Conservation (phyloP, 2,113 vertebrate species). For the Sinocyclocheilus rhinocerous region DNA sequence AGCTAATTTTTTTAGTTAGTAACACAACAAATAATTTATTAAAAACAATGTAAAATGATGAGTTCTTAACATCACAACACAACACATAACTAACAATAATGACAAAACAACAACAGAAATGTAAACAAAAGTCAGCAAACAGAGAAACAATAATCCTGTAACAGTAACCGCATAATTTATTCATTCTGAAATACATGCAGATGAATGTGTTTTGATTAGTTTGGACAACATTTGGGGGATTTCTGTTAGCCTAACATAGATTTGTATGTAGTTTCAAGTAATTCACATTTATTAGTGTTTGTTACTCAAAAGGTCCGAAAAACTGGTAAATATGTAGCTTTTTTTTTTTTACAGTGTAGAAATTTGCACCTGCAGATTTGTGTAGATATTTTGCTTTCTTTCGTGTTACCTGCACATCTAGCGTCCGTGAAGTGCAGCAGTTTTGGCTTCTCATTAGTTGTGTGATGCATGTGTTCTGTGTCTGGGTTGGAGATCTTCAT, state of each 20-base stretch:
- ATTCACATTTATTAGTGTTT: neutral
- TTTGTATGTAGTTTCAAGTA: too few species aligned
- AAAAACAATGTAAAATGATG: neutral
- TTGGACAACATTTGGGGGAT: too few species aligned
- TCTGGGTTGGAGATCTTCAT: conserved; percentile 46
- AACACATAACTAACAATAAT: neutral
- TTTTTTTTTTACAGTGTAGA: neutral
- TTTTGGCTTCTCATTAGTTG: conserved; percentile 10
- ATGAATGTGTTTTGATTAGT: too few species aligned
- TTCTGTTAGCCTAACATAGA: too few species aligned
- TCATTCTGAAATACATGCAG: too few species aligned
- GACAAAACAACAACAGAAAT: neutral
- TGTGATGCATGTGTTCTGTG: conserved; percentile 35
- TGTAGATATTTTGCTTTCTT: neutral
- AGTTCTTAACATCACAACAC: neutral
- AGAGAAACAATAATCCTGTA: neutral
- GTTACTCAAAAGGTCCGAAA: neutral
- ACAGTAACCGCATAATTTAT: neutral
- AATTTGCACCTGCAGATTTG: too few species aligned
- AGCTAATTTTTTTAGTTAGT: too few species aligned
- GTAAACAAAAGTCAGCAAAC: neutral
- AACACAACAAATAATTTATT: too few species aligned
- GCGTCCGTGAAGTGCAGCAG: neutral
- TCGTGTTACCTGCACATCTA: neutral
- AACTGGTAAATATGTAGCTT: neutral